These are phyloP conservation scores for Pachycephus smyrnensis DNA, from an alignment of 2,888 invertebrate species.

Conservation along the genomic window DNA sequence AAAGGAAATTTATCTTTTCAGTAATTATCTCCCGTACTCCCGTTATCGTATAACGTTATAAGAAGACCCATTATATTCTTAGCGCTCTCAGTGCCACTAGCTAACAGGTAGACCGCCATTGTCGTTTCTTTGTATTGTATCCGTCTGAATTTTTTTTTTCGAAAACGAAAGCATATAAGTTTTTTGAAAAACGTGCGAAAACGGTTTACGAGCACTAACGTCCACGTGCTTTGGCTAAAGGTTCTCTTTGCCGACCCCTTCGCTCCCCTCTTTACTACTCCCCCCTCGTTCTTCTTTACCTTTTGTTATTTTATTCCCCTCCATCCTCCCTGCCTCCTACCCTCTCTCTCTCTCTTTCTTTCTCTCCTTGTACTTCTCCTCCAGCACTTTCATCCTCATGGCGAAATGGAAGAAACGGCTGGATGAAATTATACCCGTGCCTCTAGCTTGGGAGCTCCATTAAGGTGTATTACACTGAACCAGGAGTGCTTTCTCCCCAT, in stretches of 20 bases:
- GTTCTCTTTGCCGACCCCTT: neutral
- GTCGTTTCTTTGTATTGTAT: neutral
- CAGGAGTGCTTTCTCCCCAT: conserved; percentile 16
- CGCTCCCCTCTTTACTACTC: neutral
- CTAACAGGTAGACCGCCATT: neutral
- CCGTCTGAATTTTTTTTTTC: neutral
- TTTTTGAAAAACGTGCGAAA: neutral
- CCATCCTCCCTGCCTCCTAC: neutral
- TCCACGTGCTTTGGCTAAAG: neutral
- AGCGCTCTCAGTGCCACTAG: neutral
- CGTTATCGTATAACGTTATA: neutral
- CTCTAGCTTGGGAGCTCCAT: conserved; percentile 30
- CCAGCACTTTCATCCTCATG: conserved; percentile 10
- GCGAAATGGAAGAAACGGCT: conserved; percentile 34
- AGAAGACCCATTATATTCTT: neutral
- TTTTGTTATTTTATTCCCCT: neutral
- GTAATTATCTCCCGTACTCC: neutral
- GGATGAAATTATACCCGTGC: conserved; percentile 35
- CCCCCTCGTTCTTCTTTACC: neutral
- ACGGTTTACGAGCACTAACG: neutral
- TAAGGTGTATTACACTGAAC: conserved; percentile 33
- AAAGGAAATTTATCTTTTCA: neutral
- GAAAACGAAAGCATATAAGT: neutral
- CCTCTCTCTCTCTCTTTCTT: neutral
- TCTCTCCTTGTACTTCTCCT: neutral